phyloP scores from a whole-genome alignment of 2,888 invertebrate genomes.

The Ophion costatus region DNA sequence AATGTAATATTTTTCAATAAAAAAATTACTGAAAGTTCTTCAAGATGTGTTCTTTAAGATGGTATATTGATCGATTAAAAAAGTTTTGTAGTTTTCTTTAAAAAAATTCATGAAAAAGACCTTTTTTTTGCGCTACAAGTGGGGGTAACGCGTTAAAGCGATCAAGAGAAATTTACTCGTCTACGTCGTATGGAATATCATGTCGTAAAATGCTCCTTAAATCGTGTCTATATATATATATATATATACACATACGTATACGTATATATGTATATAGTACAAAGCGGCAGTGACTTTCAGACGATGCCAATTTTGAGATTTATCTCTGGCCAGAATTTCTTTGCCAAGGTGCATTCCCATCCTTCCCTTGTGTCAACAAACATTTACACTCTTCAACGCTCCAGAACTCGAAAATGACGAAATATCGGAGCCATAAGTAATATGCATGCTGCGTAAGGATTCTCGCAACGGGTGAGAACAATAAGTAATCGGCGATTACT shows the following conservation, averaged over 20 bases:
- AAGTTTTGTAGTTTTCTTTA: no score
- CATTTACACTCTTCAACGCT: conserved; percentile 33
- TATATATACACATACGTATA: conserved; percentile 1
- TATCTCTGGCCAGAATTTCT: conserved; percentile 47
- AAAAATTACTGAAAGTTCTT: no score
- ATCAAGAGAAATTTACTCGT: conserved; percentile 47
- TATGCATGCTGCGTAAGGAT: not conserved
- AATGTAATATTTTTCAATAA: no score
- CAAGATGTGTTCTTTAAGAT: no score
- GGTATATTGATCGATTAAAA: no score
- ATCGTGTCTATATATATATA: not conserved
- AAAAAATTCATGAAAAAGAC: no score
- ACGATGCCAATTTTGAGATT: conserved; percentile 52
- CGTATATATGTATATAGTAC: conserved; percentile 10
- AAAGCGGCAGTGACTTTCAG: conserved; percentile 33
- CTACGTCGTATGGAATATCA: conserved; percentile 23
- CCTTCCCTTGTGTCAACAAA: conserved; percentile 52
- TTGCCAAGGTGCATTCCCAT: conserved; percentile 52
- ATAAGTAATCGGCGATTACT: not conserved
- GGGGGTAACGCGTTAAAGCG: no score
- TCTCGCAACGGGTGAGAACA: conserved; percentile 2
- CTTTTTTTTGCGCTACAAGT: no score
- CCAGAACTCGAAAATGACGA: conserved; percentile 26
- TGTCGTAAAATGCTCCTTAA: conserved; percentile 50
- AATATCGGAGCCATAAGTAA: not conserved